Evolutionary conservation across 1,140 invertebrate genomes (phyloP), one percentile per base, ranked within the genome.

Genomic region (Aphidius ervi): DNA sequence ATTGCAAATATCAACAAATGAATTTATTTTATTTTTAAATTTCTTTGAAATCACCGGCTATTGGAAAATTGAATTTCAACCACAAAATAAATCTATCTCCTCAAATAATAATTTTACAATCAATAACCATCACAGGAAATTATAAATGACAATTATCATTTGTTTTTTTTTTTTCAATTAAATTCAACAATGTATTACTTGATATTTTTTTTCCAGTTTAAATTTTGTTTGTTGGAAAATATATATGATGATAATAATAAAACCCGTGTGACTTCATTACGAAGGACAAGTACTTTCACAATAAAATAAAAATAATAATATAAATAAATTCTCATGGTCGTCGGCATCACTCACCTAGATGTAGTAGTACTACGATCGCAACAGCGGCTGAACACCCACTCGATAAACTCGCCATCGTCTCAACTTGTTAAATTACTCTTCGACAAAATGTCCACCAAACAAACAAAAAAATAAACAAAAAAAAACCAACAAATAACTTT

Each of bases 291-390:
- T 31, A 31, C 23, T 31, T 31, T 31, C 23, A 31, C 23, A 31
- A 31, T 31, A 31, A 31, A 31, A 31, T 31, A 31, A 31, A 31
- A 31, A 31, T 31, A 31, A 31, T 31, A 31, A 31, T 31, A 31
- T 23, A 31, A 3, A 31, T 31, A 31, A 31, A 31, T 60, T 39
- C 45, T 59, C 40, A 40, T 60, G 23, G 53, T 54, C 46, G 47
- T 41, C 46, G 59, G 60, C 55, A 63, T 61, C 62, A 73, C 71
- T 74, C 69, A 77, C 75, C 74, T 74, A 69, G 59, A 54, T 71
- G 65, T 40, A 70, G 59, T 67, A 75, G 63, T 63, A 70, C 59
- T 46, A 75, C 58, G 56, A 70, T 61, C 56, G 66, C 68, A 39
- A 63, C 50, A 59, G 56, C 64, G 63, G 65, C 65, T 62, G 63